phyloP scores from a whole-genome alignment of 2,797 vertebrate genomes.

The Cottoperca gobio region DNA sequence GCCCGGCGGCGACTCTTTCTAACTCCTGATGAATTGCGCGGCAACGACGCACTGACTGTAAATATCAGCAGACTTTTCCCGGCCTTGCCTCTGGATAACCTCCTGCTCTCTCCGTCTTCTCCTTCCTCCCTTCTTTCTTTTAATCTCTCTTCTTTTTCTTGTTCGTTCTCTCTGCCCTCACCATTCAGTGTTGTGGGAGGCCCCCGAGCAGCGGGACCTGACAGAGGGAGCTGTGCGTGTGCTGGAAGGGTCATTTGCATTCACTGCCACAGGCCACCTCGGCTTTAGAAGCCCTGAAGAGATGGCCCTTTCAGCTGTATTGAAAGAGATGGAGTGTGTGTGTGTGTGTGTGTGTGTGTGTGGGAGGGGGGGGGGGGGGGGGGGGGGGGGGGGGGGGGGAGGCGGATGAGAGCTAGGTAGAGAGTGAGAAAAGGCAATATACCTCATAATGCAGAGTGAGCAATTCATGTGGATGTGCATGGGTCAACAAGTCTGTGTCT shows the following conservation, averaged over 20 bases:
- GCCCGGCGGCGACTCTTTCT: slow-evolving; percentile 17
- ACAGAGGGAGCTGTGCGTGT: slow-evolving; percentile 51
- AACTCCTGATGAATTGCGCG: slow-evolving; percentile 32
- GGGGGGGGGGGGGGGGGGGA: slow-evolving; percentile 33
- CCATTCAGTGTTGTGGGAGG: slow-evolving; percentile 60
- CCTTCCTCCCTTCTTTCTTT: slow-evolving; percentile 32
- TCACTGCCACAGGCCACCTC: slow-evolving; percentile 78
- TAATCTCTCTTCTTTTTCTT: slow-evolving; percentile 34
- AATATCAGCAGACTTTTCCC: slow-evolving; percentile 33
- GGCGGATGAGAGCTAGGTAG: slow-evolving; percentile 49
- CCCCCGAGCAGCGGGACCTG: slow-evolving; percentile 57
- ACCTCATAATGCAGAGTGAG: slow-evolving; percentile 27
- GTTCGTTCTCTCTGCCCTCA: slow-evolving; percentile 31
- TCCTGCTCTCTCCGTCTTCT: slow-evolving; percentile 42
- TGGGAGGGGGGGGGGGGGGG: slow-evolving; percentile 32
- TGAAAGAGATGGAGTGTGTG: slow-evolving; percentile 67
- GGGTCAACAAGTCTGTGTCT: slow-evolving; percentile 19
- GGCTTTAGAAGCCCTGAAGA: slow-evolving; percentile 83
- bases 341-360: slow-evolving; percentile 23
- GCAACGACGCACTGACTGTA: slow-evolving; percentile 24
- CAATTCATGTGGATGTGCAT: background rate
- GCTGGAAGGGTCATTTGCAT: slow-evolving; percentile 79
- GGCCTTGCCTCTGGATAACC: slow-evolving; percentile 72
- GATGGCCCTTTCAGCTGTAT: slow-evolving; percentile 80
- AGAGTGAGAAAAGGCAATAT: slow-evolving; percentile 31